These are phyloP conservation scores for Tachina lurida DNA, from an alignment of 2,888 invertebrate species.

Conservation along the genomic window DNA sequence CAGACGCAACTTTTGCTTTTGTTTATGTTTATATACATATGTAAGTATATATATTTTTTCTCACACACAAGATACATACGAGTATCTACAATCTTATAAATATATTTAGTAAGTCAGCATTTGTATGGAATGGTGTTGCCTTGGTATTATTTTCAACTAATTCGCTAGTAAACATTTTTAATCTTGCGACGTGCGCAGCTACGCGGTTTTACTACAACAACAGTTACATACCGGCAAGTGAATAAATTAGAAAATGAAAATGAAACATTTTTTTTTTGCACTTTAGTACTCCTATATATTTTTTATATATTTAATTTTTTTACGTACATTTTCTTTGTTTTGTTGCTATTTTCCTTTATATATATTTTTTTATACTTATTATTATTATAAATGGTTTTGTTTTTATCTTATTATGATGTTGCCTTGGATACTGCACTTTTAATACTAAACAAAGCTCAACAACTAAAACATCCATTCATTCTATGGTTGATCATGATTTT, in stretches of 20 bases:
- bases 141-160: slow-evolving; percentile 6
- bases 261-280: not conserved
- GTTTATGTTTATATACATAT: not conserved
- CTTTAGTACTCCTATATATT: not conserved
- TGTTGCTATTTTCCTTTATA: slow-evolving; percentile 1
- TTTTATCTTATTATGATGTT: slow-evolving; percentile 48
- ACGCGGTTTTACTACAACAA: slow-evolving; percentile 14
- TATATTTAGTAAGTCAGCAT: not conserved
- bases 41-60: no score
- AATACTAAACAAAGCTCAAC: slow-evolving; percentile 59
- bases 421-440: slow-evolving; percentile 64
- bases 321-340: slow-evolving; percentile 11
- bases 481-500: slow-evolving; percentile 61
- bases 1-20: slow-evolving; percentile 49
- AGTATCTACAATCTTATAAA: not conserved
- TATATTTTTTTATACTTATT: not conserved
- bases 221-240: slow-evolving; percentile 45
- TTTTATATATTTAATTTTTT: slow-evolving; percentile 19
- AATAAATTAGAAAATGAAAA: slow-evolving; percentile 22
- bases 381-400: slow-evolving; percentile 13
- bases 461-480: slow-evolving; percentile 53
- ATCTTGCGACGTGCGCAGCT: slow-evolving; percentile 7
- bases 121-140: slow-evolving; percentile 23
- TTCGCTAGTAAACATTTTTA: not conserved
- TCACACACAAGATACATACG: slow-evolving; percentile 1